These are phyloP conservation scores for Tenthredo scrophulariae DNA, from an alignment of 2,888 invertebrate genomes.

Conservation along the genomic window DNA sequence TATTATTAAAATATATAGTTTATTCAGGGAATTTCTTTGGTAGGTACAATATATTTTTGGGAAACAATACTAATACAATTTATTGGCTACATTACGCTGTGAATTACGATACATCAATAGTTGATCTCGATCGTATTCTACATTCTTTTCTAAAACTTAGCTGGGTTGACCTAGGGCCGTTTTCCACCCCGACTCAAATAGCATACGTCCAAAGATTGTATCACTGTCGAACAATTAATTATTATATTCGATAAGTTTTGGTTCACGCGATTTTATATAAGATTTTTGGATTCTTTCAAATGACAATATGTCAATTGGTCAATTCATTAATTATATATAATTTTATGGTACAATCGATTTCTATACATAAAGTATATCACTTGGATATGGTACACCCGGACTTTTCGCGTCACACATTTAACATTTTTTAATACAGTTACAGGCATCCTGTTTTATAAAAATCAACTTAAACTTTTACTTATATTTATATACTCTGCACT, in stretches of 20 bases:
- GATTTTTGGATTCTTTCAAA: constrained; percentile 12
- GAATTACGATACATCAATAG: constrained; percentile 1
- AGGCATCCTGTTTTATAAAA: constrained; percentile 30
- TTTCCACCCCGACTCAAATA: neutral
- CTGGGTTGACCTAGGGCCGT: neutral
- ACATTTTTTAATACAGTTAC: neutral
- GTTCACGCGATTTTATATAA: neutral
- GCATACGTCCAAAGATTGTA: constrained; percentile 31
- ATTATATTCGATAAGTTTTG: neutral
- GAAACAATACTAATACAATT: constrained; percentile 39
- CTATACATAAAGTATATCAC: constrained; percentile 18
- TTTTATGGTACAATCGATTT: neutral
- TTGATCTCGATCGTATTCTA: constrained; percentile 4
- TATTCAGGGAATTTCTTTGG: constrained; percentile 39
- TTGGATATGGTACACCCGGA: constrained; percentile 34
- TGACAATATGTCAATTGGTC: constrained; percentile 21
- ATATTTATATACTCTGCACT: neutral
- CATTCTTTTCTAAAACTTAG: constrained; percentile 14
- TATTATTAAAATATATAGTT: constrained; percentile 48
- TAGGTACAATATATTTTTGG: constrained; percentile 46
- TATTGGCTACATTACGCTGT: constrained; percentile 23
- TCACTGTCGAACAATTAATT: constrained; percentile 39
- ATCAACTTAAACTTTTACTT: neutral
- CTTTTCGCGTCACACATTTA: neutral
- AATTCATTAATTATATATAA: neutral